Evolutionary conservation across 1,140 invertebrate genomes (phyloP), one percentile per base, ranked within the genome.

Genomic region (Nomia melanderi): DNA sequence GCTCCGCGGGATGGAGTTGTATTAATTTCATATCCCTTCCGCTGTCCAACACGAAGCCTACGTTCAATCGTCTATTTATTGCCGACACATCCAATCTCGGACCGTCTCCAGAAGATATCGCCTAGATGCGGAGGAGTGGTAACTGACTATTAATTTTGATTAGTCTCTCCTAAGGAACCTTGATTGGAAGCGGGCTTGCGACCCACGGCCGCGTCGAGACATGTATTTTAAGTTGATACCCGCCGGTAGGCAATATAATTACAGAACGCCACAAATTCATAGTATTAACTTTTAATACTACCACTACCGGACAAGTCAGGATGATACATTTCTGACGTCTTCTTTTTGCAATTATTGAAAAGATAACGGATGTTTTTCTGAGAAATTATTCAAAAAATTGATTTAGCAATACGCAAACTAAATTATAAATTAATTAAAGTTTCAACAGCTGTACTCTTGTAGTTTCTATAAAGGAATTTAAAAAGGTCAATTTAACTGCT

Each of bases 1-100:
- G 82, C 47, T 66, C 79, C 81, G 79, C 63, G 80, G 72, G 79
- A 83, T 83, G 67, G 85, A 83, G 79, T 84, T 84, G 88, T 88
- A 91, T 91, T 90, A 90, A 91, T 91, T 90, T 91, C 89, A 90
- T 91, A 91, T 90, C 85, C 89, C 88, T 86, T 87, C 81, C 87
- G 87, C 64, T 83, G 84, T 82, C 77, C 77, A 72, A 75, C 74
- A 56, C 67, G 62, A 70, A 74, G 75, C 57, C 74, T 77, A 33
- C 75, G 77, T 79, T 90, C 88, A 86, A 90, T 90, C 89, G 87
- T 88, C 86, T 86, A 90, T 90, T 89, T 90, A 90, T 89, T 90
- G 82, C 87, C 85, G 65, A 80, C 82, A 79, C 78, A 80, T 83
- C 82, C 81, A 88, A 88, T 88, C 84, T 84, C 79, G 36, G 57